A percentile compares a stretch with the other conserved stretches of the same genome.
phyloP scores from a whole-genome alignment of 2,888 invertebrate genomes.

The Nemotelus nigrinus region DNA sequence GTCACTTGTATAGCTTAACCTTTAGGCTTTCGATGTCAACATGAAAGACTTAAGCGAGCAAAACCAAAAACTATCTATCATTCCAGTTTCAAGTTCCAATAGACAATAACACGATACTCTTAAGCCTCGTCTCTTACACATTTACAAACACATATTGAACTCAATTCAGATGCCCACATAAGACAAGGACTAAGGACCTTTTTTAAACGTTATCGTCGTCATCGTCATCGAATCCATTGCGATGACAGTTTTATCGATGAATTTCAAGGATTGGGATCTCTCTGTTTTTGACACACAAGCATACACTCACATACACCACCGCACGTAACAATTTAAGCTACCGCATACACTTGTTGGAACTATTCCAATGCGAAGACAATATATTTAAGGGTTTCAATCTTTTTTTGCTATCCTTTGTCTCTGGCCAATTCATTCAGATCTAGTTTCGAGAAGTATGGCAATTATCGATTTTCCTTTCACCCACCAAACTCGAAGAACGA shows the following conservation, averaged over 20 bases:
- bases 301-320: constrained; percentile 9
- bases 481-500: too few species aligned
- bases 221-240: constrained; percentile 33
- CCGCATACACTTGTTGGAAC: constrained; percentile 11
- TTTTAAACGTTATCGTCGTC: constrained; percentile 24
- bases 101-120: background rate
- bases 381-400: background rate
- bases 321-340: background rate
- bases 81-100: background rate
- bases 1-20: constrained; percentile 20
- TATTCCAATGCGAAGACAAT: background rate
- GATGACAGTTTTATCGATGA: constrained; percentile 39
- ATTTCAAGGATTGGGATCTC: constrained; percentile 22
- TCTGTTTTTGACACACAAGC: constrained; percentile 23
- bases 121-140: background rate
- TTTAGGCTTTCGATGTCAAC: constrained; percentile 3
- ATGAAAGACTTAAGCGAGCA: background rate
- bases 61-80: constrained; percentile 33
- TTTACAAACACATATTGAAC: constrained; percentile 2
- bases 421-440: background rate
- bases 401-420: background rate
- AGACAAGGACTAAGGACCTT: constrained; percentile 32
- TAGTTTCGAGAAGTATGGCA: background rate
- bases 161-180: constrained; percentile 20
- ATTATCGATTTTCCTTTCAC: constrained; percentile 30